These are phyloP conservation scores for Acropora yongei DNA, from an alignment of 64 coral and sea anemone species.

Conservation along the genomic window DNA sequence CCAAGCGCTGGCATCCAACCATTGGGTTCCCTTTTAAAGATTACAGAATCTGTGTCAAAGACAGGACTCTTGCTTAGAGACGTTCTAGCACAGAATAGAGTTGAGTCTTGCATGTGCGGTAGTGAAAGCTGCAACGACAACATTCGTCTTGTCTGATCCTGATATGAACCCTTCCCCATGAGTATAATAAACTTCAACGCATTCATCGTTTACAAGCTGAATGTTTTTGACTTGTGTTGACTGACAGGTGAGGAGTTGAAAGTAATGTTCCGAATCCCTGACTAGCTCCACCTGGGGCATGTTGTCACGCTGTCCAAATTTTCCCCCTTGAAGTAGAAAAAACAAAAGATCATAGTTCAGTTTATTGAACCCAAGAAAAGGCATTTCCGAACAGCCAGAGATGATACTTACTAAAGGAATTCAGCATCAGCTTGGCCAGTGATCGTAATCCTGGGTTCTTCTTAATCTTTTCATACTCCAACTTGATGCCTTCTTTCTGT, in stretches of 20 bases:
- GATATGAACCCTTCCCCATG: conserved; percentile 15
- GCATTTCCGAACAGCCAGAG: too few relatives aligned
- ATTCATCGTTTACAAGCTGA: conserved; percentile 54
- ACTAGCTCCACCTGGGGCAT: not conserved
- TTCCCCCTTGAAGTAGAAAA: not conserved
- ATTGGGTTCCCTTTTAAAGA: conserved; percentile 1
- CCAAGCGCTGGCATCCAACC: conserved; percentile 37
- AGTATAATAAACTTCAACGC: conserved; percentile 42
- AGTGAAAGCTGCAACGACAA: conserved; percentile 54
- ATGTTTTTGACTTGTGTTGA: conserved; percentile 10
- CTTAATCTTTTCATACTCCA: conserved; percentile 1
- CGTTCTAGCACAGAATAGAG: conserved; percentile 27
- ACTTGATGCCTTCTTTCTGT: conserved; percentile 1
- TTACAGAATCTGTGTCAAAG: conserved; percentile 68
- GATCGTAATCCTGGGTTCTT: conserved; percentile 29
- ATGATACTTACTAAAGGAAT: too few relatives aligned
- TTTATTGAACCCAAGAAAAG: too few relatives aligned
- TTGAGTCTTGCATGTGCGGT: conserved; percentile 51
- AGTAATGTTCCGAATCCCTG: not conserved
- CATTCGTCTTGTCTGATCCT: conserved; percentile 2
- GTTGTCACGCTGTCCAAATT: conserved; percentile 34
- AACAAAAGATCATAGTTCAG: too few relatives aligned
- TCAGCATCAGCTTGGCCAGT: not conserved
- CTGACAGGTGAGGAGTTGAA: not conserved
- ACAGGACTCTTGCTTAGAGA: not conserved